Base-by-base conservation (phyloP, 2,888 invertebrate species). In the Branchellion lobata region DNA sequence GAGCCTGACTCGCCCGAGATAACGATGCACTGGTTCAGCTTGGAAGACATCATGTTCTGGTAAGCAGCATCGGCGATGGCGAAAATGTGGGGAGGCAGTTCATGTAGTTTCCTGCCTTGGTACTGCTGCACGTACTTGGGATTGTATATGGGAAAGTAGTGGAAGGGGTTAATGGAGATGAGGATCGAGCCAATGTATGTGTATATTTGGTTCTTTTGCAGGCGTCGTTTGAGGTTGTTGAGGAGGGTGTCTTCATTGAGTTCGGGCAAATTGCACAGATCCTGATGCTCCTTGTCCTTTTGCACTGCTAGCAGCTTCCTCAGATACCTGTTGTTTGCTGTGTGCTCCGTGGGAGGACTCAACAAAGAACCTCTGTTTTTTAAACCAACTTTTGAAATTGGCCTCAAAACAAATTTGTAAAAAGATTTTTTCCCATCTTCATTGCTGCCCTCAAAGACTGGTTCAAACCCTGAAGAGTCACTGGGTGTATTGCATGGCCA, bases 111-210 rank as follows among this genome's bases (percentile, higher is more conserved):
- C 86, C 94, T 91, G 89, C 94, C 95, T 89, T 96, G 96, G 89
- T 96, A 97, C 84, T 96, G 89, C 88, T 95, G 94, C 83, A 96
- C 96, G 90, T 95, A 96, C 89, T 96, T 96, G 72, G 96, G 96
- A 89, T 96, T 96, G 90, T 96, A 97, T 84, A 97, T 96, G 31
- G 96, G 96, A 88, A 95, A 95, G 88, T 96, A 96, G 89, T 90
- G 90, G 88, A 95, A 95, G 14, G 90, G 90, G 84, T 96, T 96
- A 82, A 96, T 92, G 77, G 96, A 95, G 85, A 97, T 95, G 81
- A 97, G 90, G 86, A 97, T 96, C 79, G 94, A 94, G 78, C 96
- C 96, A 83, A 96, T 95, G 85, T 96, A 96, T 14, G 96, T 96
- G 89, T 96, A 96, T 85, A 96, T 96, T 88, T 95, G 94, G 73